Evolutionary conservation across 1,140 invertebrate genomes (phyloP).

Genomic region (Kradibia gibbosae): DNA sequence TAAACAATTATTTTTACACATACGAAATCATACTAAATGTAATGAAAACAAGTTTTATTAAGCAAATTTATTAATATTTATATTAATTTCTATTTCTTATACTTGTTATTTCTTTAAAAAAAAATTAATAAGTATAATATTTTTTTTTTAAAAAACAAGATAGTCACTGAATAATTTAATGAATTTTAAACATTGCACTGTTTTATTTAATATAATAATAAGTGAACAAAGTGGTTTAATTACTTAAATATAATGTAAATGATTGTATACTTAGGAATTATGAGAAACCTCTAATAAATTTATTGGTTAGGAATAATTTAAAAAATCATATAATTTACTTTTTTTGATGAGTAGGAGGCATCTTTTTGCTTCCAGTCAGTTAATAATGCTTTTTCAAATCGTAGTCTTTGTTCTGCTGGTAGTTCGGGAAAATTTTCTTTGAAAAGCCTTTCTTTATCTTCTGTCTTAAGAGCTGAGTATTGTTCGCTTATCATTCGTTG

Average conservation of each 20-base stretch:
- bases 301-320: neutral
- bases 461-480: slow-evolving; percentile 66
- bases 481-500: slow-evolving; percentile 70
- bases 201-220: too few relatives aligned
- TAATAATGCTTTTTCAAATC: slow-evolving; percentile 68
- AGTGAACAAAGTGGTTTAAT: too few relatives aligned
- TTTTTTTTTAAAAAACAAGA: neutral
- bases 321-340: slow-evolving; percentile 8
- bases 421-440: slow-evolving; percentile 71
- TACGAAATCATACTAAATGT: too few relatives aligned
- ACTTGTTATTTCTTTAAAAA: too few relatives aligned
- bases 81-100: too few relatives aligned
- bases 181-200: too few relatives aligned
- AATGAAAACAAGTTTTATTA: too few relatives aligned
- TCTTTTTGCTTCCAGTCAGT: slow-evolving; percentile 63
- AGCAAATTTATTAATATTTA: too few relatives aligned
- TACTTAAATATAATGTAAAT: too few relatives aligned
- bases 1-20: neutral
- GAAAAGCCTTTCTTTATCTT: slow-evolving; percentile 69
- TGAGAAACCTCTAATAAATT: too few relatives aligned
- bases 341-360: slow-evolving; percentile 21
- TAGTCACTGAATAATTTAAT: neutral
- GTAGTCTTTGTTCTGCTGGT: slow-evolving; percentile 65
- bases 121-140: too few relatives aligned
- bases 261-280: too few relatives aligned